Conservation (phyloP, 2,113 vertebrate species). For the Octodon degus region DNA sequence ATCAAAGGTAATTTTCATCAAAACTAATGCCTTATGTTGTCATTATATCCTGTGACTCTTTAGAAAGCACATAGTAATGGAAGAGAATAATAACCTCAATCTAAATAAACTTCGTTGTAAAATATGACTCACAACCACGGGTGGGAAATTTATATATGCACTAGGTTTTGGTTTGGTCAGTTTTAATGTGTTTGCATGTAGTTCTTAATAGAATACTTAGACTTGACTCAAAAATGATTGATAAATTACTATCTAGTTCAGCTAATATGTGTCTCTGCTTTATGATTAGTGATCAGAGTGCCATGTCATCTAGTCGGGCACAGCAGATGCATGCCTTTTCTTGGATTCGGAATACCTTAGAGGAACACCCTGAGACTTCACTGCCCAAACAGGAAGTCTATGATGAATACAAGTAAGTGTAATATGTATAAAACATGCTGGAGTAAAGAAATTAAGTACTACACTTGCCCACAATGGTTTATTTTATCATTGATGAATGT, state of each 20-base stretch:
- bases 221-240: constrained; percentile 15
- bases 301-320: constrained; percentile 96
- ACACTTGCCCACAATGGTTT: background rate
- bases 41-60: background rate
- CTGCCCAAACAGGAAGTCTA: constrained; percentile 99
- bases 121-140: background rate
- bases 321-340: constrained; percentile 98
- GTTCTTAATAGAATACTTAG: constrained; percentile 15
- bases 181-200: background rate
- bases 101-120: background rate
- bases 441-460: background rate
- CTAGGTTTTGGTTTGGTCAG: constrained; percentile 23
- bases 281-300: constrained; percentile 92
- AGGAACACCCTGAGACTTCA: constrained; percentile 98
- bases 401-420: constrained; percentile 98
- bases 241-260: background rate
- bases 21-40: constrained; percentile 4
- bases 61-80: background rate
- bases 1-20: constrained; percentile 12
- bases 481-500: constrained; percentile 47
- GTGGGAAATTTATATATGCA: background rate
- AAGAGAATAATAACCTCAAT: background rate
- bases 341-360: constrained; percentile 97
- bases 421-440: background rate
- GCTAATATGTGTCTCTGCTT: constrained; percentile 66